Percentiles rank a stretch among this genome's conserved stretches.
These are phyloP conservation scores for Capitella teleta DNA, from an alignment of 1,140 invertebrate genomes.

Conservation along the genomic window DNA sequence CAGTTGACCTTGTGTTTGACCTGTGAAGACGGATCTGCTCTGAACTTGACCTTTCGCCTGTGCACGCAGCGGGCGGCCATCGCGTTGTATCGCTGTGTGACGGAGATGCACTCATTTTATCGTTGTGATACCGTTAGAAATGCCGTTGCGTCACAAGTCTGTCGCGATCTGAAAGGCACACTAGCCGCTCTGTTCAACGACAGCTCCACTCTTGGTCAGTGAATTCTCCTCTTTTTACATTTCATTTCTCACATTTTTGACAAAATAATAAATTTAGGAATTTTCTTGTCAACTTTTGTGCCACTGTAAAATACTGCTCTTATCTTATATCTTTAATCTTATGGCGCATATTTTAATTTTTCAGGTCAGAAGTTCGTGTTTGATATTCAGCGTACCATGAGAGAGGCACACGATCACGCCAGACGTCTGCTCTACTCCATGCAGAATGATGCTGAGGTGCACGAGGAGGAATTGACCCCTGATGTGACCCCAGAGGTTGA, in stretches of 20 bases:
- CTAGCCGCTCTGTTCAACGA: constrained; percentile 76
- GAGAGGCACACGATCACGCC: constrained; percentile 77
- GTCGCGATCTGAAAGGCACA: constrained; percentile 79
- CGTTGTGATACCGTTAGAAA: constrained; percentile 78
- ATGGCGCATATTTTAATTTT: constrained; percentile 4
- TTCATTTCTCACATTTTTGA: no score
- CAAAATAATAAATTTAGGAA: no score
- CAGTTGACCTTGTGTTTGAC: constrained; percentile 56
- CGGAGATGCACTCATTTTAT: constrained; percentile 82
- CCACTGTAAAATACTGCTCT: no score
- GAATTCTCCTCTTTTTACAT: neutral
- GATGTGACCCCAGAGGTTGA: no score
- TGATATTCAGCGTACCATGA: constrained; percentile 71
- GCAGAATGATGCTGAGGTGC: neutral
- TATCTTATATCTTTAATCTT: no score
- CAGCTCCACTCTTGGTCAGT: constrained; percentile 59
- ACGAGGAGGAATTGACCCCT: neutral
- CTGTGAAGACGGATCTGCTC: constrained; percentile 49
- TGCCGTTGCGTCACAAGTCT: constrained; percentile 75
- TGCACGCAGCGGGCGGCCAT: constrained; percentile 64
- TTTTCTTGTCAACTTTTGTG: no score
- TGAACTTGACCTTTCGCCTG: constrained; percentile 64
- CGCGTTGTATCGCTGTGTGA: constrained; percentile 73
- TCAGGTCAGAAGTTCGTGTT: constrained; percentile 72
- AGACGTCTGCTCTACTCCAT: constrained; percentile 53